Percentiles rank a stretch among this genome's conserved stretches.
phyloP scores from a whole-genome alignment of 2,888 invertebrate genomes.

The Drosophila picticornis region DNA sequence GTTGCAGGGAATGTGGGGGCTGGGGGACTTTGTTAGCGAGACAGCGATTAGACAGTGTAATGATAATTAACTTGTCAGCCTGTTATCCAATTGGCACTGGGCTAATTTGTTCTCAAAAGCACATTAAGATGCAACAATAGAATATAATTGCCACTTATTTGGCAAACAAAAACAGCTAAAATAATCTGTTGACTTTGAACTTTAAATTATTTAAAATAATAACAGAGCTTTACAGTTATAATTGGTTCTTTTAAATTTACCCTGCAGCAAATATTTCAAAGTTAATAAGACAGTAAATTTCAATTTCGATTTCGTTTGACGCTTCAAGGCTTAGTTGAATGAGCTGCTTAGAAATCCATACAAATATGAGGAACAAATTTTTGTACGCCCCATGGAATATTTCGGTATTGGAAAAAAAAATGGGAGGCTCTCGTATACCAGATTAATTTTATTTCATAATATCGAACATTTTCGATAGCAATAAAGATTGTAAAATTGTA shows the following conservation, averaged over 20 bases:
- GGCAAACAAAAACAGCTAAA: not conserved
- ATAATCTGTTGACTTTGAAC: not conserved
- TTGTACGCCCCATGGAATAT: no score
- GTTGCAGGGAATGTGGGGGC: not conserved
- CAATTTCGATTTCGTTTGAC: not conserved
- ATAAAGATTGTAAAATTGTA: not conserved
- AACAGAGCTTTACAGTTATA: not conserved
- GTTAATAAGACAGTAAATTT: not conserved
- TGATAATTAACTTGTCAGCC: constrained; percentile 63
- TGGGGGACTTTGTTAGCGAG: constrained; percentile 6
- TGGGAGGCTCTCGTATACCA: no score
- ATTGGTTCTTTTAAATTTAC: not conserved
- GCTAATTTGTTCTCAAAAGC: constrained; percentile 24
- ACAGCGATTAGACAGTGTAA: constrained; percentile 49
- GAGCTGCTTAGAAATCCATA: no score
- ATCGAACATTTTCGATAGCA: not conserved
- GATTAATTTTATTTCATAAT: no score
- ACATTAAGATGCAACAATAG: constrained; percentile 26
- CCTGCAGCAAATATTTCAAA: not conserved
- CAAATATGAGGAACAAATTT: no score
- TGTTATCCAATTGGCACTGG: constrained; percentile 43
- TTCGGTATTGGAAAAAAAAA: no score
- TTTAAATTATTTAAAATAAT: not conserved
- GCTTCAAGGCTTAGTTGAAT: no score
- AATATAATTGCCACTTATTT: constrained; percentile 4